These are phyloP conservation scores for Hyposoter didymator DNA, from an alignment of 2,888 invertebrate genomes.

Conservation along the genomic window DNA sequence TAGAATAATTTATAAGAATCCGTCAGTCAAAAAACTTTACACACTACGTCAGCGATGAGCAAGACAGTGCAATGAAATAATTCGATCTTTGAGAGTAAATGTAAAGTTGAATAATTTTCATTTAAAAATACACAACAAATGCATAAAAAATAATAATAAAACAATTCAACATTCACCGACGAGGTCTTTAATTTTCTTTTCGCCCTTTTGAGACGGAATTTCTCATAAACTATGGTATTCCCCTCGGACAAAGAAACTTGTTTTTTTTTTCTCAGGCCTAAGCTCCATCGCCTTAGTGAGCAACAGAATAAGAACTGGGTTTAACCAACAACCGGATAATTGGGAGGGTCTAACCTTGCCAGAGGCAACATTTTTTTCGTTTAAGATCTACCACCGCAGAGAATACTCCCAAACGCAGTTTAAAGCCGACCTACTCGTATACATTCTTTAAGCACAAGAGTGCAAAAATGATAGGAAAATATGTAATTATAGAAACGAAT, in stretches of 20 bases:
- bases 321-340: constrained; percentile 42
- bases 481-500: neutral
- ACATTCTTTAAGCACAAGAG: neutral
- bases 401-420: constrained; percentile 35
- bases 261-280: constrained; percentile 27
- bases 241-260: constrained; percentile 31
- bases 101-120: neutral
- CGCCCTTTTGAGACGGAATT: neutral
- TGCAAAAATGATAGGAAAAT: neutral
- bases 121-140: neutral
- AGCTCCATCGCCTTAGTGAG: constrained; percentile 18
- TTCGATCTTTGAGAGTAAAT: neutral
- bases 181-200: constrained; percentile 24
- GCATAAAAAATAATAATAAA: neutral
- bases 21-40: neutral
- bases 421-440: constrained; percentile 35
- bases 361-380: constrained; percentile 40
- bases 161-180: neutral
- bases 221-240: constrained; percentile 19
- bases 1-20: neutral
- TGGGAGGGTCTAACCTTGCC: constrained; percentile 51
- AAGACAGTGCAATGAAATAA: neutral
- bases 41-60: neutral
- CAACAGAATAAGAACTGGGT: constrained; percentile 19
- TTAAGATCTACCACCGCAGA: constrained; percentile 8